Conservation (phyloP, 23 tunicate genomes). For the Halocynthia roretzi region DNA sequence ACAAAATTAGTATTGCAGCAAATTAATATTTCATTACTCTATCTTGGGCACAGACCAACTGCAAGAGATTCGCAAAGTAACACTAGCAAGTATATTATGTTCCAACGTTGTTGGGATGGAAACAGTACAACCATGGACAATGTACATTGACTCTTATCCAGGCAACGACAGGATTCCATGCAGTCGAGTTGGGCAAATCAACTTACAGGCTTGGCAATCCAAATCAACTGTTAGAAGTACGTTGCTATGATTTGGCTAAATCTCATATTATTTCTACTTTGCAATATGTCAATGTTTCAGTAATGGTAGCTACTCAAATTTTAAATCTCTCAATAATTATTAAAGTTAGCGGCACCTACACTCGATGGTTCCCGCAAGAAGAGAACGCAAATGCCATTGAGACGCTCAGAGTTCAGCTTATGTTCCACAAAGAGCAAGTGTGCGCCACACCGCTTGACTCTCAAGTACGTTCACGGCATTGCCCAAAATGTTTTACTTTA, state of each 20-base stretch:
- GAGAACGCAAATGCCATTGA: neutral
- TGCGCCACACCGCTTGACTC: neutral
- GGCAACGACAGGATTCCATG: constrained; percentile 52
- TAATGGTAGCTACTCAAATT: too few relatives aligned
- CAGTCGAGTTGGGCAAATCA: constrained; percentile 21
- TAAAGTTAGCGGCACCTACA: too few relatives aligned
- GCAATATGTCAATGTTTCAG: too few relatives aligned
- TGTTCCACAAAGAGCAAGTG: constrained; percentile 6
- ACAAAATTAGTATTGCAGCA: too few relatives aligned
- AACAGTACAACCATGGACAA: constrained; percentile 41
- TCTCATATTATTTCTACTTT: too few relatives aligned
- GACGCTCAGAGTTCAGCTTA: neutral
- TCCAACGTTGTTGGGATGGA: constrained; percentile 56
- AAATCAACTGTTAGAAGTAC: too few relatives aligned
- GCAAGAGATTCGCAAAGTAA: constrained; percentile 59
- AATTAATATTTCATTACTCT: too few relatives aligned
- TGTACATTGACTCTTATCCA: constrained; percentile 24
- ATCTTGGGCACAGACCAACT: constrained; percentile 52
- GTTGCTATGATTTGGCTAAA: too few relatives aligned
- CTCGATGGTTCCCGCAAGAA: constrained; percentile 20
- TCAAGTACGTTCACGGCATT: too few relatives aligned
- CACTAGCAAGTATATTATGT: constrained; percentile 45
- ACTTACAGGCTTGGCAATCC: constrained; percentile 19
- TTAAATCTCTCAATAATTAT: too few relatives aligned
- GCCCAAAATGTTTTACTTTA: too few relatives aligned